Percentiles rank a stretch among this genome's conserved stretches.
Conservation (phyloP, 2,113 vertebrate species). For the Empidonax alnorum region DNA sequence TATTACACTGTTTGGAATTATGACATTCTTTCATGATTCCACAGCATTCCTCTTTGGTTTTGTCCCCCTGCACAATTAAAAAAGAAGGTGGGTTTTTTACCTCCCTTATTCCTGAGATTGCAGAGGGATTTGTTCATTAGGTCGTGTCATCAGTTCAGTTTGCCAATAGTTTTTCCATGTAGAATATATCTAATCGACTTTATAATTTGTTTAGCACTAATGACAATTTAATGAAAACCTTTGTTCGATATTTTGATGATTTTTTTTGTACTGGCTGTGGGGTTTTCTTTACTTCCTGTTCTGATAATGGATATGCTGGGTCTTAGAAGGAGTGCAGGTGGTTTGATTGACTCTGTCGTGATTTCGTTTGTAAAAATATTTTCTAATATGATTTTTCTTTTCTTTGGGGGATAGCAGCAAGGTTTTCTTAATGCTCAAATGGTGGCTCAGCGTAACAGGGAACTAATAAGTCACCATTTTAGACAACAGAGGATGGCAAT, state of each 20-base stretch:
- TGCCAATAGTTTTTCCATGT: neutral
- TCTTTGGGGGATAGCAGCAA: constrained; percentile 74
- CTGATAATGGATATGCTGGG: neutral
- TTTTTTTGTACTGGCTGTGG: neutral
- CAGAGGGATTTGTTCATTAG: neutral
- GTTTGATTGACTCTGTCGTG: neutral
- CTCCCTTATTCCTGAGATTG: neutral
- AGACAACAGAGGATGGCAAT: constrained; percentile 89
- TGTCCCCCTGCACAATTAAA: neutral
- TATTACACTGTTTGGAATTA: neutral
- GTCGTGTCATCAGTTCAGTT: neutral
- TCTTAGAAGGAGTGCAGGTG: neutral
- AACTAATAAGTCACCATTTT: constrained; percentile 90
- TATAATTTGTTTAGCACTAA: neutral
- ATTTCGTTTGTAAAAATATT: neutral
- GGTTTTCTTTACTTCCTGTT: neutral
- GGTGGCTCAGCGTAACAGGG: constrained; percentile 92
- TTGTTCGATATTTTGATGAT: neutral
- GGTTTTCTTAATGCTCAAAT: constrained; percentile 94
- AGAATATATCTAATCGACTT: neutral
- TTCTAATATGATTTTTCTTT: constrained; percentile 38
- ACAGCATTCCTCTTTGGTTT: neutral
- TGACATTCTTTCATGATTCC: neutral
- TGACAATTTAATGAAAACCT: neutral
- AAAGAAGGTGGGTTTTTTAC: rapidly evolving